Evolutionary conservation across 2,113 vertebrate genomes (phyloP).

Genomic region (Melospiza georgiana): DNA sequence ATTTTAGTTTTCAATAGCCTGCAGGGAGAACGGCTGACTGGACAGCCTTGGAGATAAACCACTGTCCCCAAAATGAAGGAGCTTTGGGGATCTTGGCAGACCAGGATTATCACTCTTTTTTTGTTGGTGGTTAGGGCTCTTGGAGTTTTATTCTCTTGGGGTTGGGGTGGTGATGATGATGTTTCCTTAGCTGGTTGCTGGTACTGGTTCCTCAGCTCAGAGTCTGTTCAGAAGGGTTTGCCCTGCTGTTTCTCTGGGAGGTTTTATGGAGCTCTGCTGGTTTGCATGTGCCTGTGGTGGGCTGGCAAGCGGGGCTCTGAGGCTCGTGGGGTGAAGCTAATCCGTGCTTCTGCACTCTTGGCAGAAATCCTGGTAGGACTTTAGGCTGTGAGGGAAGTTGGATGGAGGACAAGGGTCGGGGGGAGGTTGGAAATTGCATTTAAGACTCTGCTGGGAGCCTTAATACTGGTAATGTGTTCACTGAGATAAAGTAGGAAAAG

Average conservation of each 20-base stretch:
- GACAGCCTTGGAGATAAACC: background rate
- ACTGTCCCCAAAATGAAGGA: background rate
- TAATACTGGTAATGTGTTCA: background rate
- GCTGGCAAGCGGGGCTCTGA: background rate
- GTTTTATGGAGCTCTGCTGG: background rate
- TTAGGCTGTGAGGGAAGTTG: background rate
- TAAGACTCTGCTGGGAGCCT: background rate
- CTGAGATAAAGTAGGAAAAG: constrained; percentile 3
- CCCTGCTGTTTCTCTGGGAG: background rate
- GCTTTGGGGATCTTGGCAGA: background rate
- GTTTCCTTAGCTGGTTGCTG: background rate
- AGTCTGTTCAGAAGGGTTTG: background rate
- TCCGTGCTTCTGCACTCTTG: background rate
- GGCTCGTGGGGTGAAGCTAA: background rate
- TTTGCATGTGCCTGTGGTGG: background rate
- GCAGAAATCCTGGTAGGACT: constrained; percentile 23
- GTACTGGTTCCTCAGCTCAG: background rate
- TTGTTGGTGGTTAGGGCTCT: background rate
- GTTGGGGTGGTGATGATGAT: accelerated
- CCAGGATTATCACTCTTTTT: background rate
- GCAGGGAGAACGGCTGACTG: background rate
- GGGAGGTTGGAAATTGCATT: constrained; percentile 1
- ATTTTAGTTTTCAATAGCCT: background rate
- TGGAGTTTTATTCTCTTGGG: background rate
- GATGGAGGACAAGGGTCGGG: background rate